Percentiles rank a stretch among this genome's conserved stretches.
Evolutionary conservation across 2,797 vertebrate genomes (phyloP).

Genomic region (Acanthurus tractus): DNA sequence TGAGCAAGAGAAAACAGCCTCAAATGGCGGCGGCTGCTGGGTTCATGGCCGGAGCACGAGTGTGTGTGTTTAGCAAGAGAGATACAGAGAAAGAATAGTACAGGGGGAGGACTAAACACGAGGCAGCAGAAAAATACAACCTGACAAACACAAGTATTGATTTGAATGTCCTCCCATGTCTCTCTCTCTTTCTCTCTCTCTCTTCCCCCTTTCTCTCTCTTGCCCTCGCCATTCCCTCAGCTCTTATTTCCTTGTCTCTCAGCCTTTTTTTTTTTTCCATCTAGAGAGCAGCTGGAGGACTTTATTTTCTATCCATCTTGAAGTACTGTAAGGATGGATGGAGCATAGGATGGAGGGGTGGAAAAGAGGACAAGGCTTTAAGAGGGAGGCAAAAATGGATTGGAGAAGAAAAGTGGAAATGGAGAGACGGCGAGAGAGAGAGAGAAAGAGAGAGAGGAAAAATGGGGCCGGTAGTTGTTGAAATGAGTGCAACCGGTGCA

Average conservation of each 20-base stretch:
- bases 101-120: conserved; percentile 30
- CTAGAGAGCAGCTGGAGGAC: conserved; percentile 64
- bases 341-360: conserved; percentile 68
- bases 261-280: conserved; percentile 30
- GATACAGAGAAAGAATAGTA: conserved; percentile 37
- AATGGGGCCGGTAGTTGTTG: conserved; percentile 71
- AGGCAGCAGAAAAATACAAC: conserved; percentile 65
- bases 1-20: conserved; percentile 60
- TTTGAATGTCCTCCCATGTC: conserved; percentile 65
- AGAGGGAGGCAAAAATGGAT: conserved; percentile 61
- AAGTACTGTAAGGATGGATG: conserved; percentile 66
- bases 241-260: conserved; percentile 67
- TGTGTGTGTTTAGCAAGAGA: conserved; percentile 47
- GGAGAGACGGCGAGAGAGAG: conserved; percentile 29
- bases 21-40: conserved; percentile 61
- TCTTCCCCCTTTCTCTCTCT: conserved; percentile 36
- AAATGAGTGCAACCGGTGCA: conserved; percentile 73
- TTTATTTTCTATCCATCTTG: conserved; percentile 78
- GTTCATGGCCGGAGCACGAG: conserved; percentile 59
- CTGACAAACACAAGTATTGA: conserved; percentile 78
- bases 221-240: conserved; percentile 52
- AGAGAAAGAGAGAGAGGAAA: not conserved
- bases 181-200: conserved; percentile 18
- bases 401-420: conserved; percentile 63
- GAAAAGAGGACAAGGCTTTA: conserved; percentile 47